A percentile compares a stretch with the other conserved stretches of the same genome.
These are phyloP conservation scores for Drosophila suzukii DNA, from an alignment of 1,140 invertebrate species.

Conservation along the genomic window DNA sequence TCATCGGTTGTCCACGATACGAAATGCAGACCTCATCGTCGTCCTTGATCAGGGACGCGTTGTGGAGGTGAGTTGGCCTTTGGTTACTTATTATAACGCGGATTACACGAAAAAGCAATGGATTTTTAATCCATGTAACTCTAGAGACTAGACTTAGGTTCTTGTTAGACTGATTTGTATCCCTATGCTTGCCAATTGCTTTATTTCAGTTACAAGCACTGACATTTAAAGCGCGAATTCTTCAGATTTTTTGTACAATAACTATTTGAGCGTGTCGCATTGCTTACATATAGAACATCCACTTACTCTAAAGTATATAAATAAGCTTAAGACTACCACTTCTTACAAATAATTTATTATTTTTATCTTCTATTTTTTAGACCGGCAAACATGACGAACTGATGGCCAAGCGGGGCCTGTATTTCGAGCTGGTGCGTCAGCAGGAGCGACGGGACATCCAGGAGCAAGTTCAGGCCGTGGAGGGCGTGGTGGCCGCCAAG, in stretches of 20 bases:
- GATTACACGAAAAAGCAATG: not conserved
- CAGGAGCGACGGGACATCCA: conserved; percentile 82
- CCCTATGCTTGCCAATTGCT: no score
- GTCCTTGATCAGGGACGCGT: conserved; percentile 92
- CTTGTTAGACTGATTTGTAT: no score
- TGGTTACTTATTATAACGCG: not conserved
- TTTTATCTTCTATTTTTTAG: conserved; percentile 77
- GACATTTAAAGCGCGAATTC: not conserved
- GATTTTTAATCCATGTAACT: no score
- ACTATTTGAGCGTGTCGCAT: no score
- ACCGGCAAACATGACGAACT: conserved; percentile 92
- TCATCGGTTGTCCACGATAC: conserved; percentile 94
- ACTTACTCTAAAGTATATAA: no score
- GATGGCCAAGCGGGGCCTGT: conserved; percentile 89
- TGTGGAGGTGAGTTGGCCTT: conserved; percentile 88
- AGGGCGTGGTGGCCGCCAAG: conserved; percentile 41
- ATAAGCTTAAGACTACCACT: no score
- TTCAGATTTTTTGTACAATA: not conserved
- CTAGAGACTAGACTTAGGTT: no score
- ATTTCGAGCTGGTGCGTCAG: conserved; percentile 86
- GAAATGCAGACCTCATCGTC: conserved; percentile 94
- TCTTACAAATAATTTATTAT: not conserved
- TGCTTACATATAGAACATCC: no score
- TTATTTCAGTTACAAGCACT: no score
- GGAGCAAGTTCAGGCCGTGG: conserved; percentile 61